A percentile compares a stretch with the other conserved stretches of the same genome.
Evolutionary conservation across 2,797 vertebrate species (phyloP).

Genomic region (Brotula barbata): DNA sequence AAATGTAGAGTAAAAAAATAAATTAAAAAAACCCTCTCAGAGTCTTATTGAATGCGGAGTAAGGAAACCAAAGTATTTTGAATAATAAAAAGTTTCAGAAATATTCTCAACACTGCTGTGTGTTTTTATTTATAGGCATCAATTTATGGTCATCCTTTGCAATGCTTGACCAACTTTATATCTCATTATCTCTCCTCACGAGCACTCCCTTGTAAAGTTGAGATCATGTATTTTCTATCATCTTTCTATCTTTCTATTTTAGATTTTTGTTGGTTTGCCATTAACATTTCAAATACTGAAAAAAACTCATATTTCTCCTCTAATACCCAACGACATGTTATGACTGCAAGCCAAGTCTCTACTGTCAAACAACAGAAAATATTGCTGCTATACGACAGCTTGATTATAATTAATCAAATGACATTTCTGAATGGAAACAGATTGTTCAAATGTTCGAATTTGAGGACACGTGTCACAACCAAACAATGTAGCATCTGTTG

Average conservation of each 20-base stretch:
- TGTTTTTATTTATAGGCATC: neutral
- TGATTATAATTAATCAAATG: slow-evolving; percentile 56
- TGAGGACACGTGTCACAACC: slow-evolving; percentile 47
- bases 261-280: slow-evolving; percentile 29
- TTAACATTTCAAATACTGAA: slow-evolving; percentile 10
- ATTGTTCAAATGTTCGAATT: slow-evolving; percentile 61
- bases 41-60: too few species aligned
- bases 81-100: too few species aligned
- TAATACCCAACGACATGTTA: slow-evolving; percentile 42
- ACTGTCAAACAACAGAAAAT: slow-evolving; percentile 50
- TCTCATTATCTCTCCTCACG: slow-evolving; percentile 1
- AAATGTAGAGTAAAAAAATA: too few species aligned
- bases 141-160: neutral
- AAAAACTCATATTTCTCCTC: slow-evolving; percentile 5
- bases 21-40: too few species aligned
- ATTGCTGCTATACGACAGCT: slow-evolving; percentile 40
- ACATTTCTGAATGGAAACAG: slow-evolving; percentile 60
- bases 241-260: slow-evolving; percentile 40
- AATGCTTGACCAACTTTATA: slow-evolving; percentile 1
- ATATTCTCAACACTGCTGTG: too few species aligned
- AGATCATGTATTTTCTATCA: slow-evolving; percentile 35
- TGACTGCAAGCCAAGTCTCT: slow-evolving; percentile 32
- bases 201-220: neutral
- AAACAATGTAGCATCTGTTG: slow-evolving; percentile 62
- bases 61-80: too few species aligned